A percentile compares a stretch with the other conserved stretches of the same genome.
These are phyloP conservation scores for Agapornis roseicollis DNA, from an alignment of 2,113 vertebrate species.

Conservation along the genomic window DNA sequence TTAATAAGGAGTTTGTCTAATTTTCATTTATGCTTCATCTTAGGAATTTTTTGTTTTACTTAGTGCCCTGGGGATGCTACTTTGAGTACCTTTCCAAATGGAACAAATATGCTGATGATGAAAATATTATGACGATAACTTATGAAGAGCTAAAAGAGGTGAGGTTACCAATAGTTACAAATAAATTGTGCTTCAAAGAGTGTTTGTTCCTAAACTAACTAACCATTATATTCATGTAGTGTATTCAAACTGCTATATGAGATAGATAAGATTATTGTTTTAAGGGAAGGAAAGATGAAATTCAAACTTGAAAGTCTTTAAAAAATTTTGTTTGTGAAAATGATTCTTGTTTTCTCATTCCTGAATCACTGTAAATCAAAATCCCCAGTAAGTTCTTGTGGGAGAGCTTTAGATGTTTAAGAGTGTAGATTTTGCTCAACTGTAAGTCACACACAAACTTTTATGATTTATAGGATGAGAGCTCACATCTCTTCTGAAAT, in stretches of 20 bases:
- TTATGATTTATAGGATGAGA: not conserved
- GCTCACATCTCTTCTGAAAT: not conserved
- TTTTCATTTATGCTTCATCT: not conserved
- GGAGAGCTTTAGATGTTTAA: not conserved
- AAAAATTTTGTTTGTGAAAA: not conserved
- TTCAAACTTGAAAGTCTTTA: not conserved
- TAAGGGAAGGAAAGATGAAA: not conserved
- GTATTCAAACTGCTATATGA: not conserved
- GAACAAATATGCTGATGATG: conserved; percentile 72
- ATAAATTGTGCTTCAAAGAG: not conserved
- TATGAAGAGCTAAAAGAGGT: conserved; percentile 83
- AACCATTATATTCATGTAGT: not conserved
- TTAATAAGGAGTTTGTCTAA: not conserved
- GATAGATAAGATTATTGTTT: not conserved
- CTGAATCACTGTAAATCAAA: not conserved
- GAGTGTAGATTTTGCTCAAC: not conserved
- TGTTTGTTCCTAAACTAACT: not conserved
- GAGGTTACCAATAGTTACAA: not conserved
- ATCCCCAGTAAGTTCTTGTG: fast-evolving
- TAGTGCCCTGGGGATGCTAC: conserved; percentile 79
- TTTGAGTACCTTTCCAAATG: conserved; percentile 75
- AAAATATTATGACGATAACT: conserved; percentile 75
- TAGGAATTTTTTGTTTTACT: not conserved
- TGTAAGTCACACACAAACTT: not conserved
- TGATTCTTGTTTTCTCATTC: not conserved